Percentiles rank a stretch among this genome's conserved stretches.
Conservation (phyloP, 2,888 invertebrate genomes). For the Synergus japonicus region DNA sequence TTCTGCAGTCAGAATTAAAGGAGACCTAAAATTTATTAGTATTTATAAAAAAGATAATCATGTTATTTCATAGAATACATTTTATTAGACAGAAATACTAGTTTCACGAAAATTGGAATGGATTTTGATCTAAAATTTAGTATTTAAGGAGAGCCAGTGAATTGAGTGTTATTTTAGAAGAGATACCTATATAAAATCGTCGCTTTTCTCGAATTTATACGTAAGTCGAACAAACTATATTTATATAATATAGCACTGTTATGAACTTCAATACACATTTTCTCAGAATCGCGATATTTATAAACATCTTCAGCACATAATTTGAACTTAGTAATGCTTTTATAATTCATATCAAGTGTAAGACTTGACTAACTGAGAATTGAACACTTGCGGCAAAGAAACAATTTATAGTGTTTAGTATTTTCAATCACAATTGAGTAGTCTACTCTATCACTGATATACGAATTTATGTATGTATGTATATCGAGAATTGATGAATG, state of each 20-base stretch:
- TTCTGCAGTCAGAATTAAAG: too few species aligned
- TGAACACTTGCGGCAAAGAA: too few species aligned
- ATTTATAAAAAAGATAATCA: too few species aligned
- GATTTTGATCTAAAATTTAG: background rate
- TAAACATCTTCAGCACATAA: background rate
- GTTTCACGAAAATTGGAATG: background rate
- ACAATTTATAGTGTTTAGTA: too few species aligned
- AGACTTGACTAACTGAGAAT: too few species aligned
- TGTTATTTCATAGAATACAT: too few species aligned
- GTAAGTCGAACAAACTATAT: background rate
- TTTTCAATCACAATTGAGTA: too few species aligned
- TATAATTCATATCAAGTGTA: background rate
- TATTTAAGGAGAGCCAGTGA: background rate
- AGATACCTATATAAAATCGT: background rate
- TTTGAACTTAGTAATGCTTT: background rate
- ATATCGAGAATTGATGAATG: too few species aligned
- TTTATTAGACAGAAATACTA: too few species aligned
- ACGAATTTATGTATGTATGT: too few species aligned
- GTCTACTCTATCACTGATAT: too few species aligned
- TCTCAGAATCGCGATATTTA: background rate
- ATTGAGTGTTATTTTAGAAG: constrained; percentile 2
- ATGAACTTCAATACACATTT: background rate
- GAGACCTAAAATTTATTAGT: too few species aligned
- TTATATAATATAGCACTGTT: background rate
- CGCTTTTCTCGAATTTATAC: background rate